phyloP scores from a whole-genome alignment of 1,140 invertebrate genomes.

The Platyscapa corneri region DNA sequence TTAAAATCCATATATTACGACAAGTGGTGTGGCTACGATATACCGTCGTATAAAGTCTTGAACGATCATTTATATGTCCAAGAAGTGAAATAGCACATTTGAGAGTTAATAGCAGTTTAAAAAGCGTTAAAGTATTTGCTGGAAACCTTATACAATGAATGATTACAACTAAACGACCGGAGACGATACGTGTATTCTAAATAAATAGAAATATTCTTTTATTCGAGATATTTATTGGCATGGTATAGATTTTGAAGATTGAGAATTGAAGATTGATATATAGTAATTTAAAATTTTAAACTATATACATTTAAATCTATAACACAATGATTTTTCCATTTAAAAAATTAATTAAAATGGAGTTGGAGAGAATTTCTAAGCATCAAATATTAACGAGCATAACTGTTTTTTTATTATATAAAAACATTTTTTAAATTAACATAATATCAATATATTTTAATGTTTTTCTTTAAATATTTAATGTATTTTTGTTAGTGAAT shows the following conservation, averaged over 20 bases:
- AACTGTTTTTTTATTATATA: neutral
- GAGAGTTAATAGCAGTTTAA: neutral
- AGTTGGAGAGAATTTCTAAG: neutral
- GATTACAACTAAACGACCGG: neutral
- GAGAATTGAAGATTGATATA: too few species aligned
- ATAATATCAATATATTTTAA: neutral
- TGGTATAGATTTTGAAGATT: neutral
- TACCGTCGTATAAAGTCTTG: neutral
- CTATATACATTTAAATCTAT: neutral
- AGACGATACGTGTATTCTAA: too few species aligned
- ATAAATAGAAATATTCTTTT: too few species aligned
- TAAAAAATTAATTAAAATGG: neutral
- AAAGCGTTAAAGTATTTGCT: neutral
- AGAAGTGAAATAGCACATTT: neutral
- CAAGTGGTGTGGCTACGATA: neutral
- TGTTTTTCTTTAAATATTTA: neutral
- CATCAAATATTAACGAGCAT: neutral
- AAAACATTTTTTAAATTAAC: neutral
- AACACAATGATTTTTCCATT: neutral
- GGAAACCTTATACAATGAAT: neutral
- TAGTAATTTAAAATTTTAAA: too few species aligned
- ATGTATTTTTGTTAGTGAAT: neutral
- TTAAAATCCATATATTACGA: neutral
- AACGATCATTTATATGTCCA: too few species aligned
- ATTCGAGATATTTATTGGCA: too few species aligned